Conservation (phyloP, 2,888 invertebrate genomes). For the Anagyrus pseudococci region DNA sequence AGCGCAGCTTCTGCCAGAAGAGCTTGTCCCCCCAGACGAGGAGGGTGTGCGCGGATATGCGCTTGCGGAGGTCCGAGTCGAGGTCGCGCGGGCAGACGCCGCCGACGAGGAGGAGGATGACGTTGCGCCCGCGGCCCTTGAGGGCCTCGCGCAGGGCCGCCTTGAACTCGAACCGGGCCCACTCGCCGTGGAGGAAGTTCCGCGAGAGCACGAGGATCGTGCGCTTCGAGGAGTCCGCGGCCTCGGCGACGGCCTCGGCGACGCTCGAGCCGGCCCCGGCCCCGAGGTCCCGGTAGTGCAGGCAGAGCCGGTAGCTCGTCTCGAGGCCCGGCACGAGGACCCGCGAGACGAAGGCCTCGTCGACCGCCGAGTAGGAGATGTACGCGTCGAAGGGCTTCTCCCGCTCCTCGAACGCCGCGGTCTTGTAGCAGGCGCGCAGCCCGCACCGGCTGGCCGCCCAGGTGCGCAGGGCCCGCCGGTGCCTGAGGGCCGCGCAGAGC, state of each 20-base stretch:
- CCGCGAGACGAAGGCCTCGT: conserved; percentile 86
- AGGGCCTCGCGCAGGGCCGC: conserved; percentile 82
- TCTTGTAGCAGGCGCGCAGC: conserved; percentile 84
- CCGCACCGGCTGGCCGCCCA: conserved; percentile 76
- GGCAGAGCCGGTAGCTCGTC: conserved; percentile 78
- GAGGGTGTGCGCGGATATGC: conserved; percentile 75
- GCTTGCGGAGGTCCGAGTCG: conserved; percentile 84
- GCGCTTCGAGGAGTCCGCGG: conserved; percentile 83
- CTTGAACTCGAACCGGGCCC: conserved; percentile 89
- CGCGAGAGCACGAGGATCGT: conserved; percentile 88
- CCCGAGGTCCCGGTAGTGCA: conserved; percentile 85
- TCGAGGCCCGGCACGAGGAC: conserved; percentile 83
- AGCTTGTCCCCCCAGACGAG: conserved; percentile 80
- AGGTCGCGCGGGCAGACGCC: conserved; percentile 84
- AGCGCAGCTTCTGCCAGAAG: conserved; percentile 81
- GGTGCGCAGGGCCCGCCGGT: conserved; percentile 80
- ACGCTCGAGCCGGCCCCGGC: conserved; percentile 79
- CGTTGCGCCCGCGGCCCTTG: conserved; percentile 75
- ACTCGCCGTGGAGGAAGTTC: conserved; percentile 88
- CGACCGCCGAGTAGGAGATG: conserved; percentile 88
- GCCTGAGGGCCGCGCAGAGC: conserved; percentile 78
- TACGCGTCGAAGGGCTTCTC: conserved; percentile 90
- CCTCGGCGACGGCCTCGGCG: conserved; percentile 86
- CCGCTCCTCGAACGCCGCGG: conserved; percentile 82
- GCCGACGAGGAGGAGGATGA: conserved; percentile 84